A percentile compares a stretch with the other conserved stretches of the same genome.
Conservation (phyloP, 2,888 invertebrate species). For the Platyscelio sp. region DNA sequence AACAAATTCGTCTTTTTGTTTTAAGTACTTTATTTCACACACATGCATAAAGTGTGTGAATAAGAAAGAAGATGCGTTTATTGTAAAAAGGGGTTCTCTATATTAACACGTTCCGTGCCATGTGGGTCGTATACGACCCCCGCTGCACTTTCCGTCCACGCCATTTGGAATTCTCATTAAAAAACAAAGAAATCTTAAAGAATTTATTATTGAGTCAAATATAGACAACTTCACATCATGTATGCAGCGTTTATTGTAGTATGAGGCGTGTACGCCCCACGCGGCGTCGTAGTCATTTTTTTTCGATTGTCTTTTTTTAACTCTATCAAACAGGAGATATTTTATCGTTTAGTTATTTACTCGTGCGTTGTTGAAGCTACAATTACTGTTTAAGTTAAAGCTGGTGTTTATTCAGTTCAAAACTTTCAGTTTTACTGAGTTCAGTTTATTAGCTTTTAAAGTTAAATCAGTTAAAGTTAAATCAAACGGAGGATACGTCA, state of each 20-base stretch:
- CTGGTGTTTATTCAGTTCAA: constrained; percentile 1
- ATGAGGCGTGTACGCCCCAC: too few species aligned
- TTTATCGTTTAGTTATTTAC: constrained; percentile 20
- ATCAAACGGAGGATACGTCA: constrained; percentile 1
- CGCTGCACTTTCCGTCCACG: constrained; percentile 19
- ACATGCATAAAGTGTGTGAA: too few species aligned
- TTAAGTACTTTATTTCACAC: too few species aligned
- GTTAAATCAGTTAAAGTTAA: too few species aligned
- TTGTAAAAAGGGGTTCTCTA: too few species aligned
- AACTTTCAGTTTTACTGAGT: neutral
- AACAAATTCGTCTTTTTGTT: too few species aligned
- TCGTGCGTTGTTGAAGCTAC: constrained; percentile 29
- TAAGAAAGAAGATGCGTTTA: too few species aligned
- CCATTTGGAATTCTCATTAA: constrained; percentile 26
- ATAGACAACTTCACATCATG: too few species aligned
- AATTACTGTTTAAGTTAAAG: constrained; percentile 18
- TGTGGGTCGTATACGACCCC: constrained; percentile 18
- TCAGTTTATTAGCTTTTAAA: constrained; percentile 1
- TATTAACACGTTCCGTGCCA: too few species aligned
- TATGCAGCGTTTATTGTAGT: too few species aligned
- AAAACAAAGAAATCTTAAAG: constrained; percentile 17
- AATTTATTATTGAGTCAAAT: too few species aligned
- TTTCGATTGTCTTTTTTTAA: neutral
- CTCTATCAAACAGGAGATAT: constrained; percentile 11
- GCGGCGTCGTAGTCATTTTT: constrained; percentile 22